These are phyloP conservation scores for Erannis defoliaria DNA, from an alignment of 2,888 invertebrate species.

Conservation along the genomic window DNA sequence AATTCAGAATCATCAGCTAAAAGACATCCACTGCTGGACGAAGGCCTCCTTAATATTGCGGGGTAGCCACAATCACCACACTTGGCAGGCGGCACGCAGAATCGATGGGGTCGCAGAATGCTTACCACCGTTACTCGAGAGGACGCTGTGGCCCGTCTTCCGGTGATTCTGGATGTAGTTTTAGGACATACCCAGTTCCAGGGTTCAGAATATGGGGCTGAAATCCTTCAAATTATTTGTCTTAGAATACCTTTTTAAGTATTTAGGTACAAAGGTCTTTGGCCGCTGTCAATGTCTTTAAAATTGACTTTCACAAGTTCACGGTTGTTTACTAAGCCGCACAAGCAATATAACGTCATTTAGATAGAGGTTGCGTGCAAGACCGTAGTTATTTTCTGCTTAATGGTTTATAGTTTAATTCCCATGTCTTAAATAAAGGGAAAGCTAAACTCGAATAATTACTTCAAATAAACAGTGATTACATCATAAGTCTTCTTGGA, in stretches of 20 bases:
- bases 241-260: neutral
- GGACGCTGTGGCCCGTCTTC: too few relatives aligned
- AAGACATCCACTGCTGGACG: too few relatives aligned
- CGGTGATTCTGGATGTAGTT: too few relatives aligned
- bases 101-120: too few relatives aligned
- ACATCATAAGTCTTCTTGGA: neutral
- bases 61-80: too few relatives aligned
- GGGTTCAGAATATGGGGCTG: too few relatives aligned
- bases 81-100: too few relatives aligned
- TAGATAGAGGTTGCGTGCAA: constrained; percentile 9
- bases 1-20: too few relatives aligned
- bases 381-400: constrained; percentile 10
- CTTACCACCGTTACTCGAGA: too few relatives aligned
- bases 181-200: too few relatives aligned
- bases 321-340: constrained; percentile 4
- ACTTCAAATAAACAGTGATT: neutral
- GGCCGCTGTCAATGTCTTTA: constrained; percentile 13
- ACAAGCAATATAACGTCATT: neutral
- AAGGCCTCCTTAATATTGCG: too few relatives aligned
- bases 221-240: too few relatives aligned
- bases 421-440: constrained; percentile 5
- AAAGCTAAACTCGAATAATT: constrained; percentile 8
- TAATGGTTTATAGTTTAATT: constrained; percentile 12
- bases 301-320: constrained; percentile 29
- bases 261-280: neutral